Evolutionary conservation across 2,797 vertebrate genomes (phyloP), one percentile per base, ranked within the genome.

Genomic region (Orientallactaga sibirica): DNA sequence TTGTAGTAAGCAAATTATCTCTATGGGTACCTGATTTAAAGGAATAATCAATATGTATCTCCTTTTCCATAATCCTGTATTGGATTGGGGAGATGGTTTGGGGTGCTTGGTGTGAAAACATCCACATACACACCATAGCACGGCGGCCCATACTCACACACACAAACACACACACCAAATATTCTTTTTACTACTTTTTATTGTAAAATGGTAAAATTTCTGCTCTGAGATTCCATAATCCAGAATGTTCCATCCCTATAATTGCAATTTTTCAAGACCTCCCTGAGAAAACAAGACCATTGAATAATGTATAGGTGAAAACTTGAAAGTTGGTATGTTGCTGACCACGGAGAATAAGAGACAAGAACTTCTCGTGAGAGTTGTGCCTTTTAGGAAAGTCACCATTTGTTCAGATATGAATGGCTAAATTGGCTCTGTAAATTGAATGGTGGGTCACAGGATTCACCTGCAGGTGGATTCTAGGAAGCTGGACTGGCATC

Each of bases 21-120:
- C 52, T 52, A 86, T 52, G 48, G 33, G 7, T 67, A 67, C 81
- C 94, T 92, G 86, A 70, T 87, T 94, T 73, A 94, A 93, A 96
- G 70, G 20, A 93, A 82, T 85, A 79, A 87, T 73, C 58, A 89
- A 90, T 91, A 64, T 73, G 64, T 27, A 74, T 52, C 91, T 92
- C 48, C 25, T 90, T 64, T 91, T 71, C 95, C 93, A 82, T 88
- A 90, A 92, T 82, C 12, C 67, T 5, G 18, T 92, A 15, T 29
- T 58, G 55, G 55, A 16, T 12, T 58, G 55, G 55, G 55, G 4
- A 14, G 55, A 58, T 58, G 55, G 55, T 16, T 58, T 58, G 55
- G 55, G 15, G 16, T 16, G 55, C 88, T 58, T 58, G 55, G 55
- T 58, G 55, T 14, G 55, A 14, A 12, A 14, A 58, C 55, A 11